Conservation (phyloP, 2,888 invertebrate genomes). For the Lithophane socia region DNA sequence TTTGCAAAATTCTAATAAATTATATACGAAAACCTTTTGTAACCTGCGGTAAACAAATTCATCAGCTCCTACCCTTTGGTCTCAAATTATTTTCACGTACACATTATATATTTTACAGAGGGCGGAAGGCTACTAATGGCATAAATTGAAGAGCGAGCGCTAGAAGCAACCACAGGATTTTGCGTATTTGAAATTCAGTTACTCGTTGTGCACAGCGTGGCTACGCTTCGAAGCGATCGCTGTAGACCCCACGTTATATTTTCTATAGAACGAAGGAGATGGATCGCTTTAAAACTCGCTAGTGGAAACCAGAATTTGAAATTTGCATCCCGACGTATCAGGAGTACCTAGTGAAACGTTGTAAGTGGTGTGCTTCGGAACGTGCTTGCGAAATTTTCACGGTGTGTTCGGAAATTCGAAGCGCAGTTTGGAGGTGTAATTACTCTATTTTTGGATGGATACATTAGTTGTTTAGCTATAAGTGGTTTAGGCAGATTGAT, state of each 20-base stretch:
- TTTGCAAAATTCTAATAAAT: conserved; percentile 60
- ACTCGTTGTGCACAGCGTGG: conserved; percentile 76
- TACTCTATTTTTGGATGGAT: conserved; percentile 49
- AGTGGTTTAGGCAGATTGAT: conserved; percentile 11
- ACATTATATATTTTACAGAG: conserved; percentile 78
- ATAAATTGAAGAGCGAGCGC: conserved; percentile 86
- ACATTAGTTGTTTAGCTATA: conserved; percentile 23
- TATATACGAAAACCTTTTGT: conserved; percentile 64
- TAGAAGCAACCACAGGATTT: conserved; percentile 85
- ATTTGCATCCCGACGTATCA: conserved; percentile 77
- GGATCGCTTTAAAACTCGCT: conserved; percentile 79
- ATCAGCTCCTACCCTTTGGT: conserved; percentile 73
- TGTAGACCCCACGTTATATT: conserved; percentile 73
- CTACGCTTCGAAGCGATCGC: conserved; percentile 79
- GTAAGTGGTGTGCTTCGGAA: conserved; percentile 60
- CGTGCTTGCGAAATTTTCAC: conserved; percentile 55
- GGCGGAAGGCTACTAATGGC: conserved; percentile 85
- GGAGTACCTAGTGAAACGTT: conserved; percentile 65
- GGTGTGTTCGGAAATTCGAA: conserved; percentile 41
- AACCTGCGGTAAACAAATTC: conserved; percentile 74
- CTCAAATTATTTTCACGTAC: conserved; percentile 76
- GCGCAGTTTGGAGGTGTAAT: conserved; percentile 41
- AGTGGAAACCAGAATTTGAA: conserved; percentile 77
- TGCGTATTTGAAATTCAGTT: conserved; percentile 88
- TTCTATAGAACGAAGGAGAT: conserved; percentile 78